A percentile compares a stretch with the other conserved stretches of the same genome.
Evolutionary conservation across 2,113 vertebrate species (phyloP).

Genomic region (Cavia porcellus): DNA sequence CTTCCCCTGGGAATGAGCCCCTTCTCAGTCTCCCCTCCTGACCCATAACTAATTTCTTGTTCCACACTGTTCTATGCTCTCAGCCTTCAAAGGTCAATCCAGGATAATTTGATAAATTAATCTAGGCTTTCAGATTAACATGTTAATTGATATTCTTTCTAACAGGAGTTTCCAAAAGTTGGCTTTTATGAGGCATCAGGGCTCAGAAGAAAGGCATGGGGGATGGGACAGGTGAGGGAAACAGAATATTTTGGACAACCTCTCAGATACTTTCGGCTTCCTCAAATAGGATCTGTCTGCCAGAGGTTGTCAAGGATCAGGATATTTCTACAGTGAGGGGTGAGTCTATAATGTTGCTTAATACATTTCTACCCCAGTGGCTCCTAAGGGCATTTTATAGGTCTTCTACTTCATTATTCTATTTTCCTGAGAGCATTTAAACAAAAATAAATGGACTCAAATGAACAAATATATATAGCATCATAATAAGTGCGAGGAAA

Average conservation of each 20-base stretch:
- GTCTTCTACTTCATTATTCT: not conserved
- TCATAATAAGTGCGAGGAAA: not conserved
- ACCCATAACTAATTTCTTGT: not conserved
- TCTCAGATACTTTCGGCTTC: not conserved
- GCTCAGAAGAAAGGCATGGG: not conserved
- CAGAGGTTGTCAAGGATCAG: not conserved
- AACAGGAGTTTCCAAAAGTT: conserved; percentile 1
- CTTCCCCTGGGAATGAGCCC: not conserved
- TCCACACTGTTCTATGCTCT: not conserved
- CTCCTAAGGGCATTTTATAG: not conserved
- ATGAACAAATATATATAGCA: not conserved
- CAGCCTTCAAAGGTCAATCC: conserved; percentile 30
- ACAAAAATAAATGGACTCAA: conserved; percentile 1
- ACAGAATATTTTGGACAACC: not conserved
- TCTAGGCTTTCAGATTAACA: conserved; percentile 27
- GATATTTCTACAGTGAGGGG: not conserved
- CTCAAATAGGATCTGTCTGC: not conserved
- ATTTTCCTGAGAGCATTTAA: conserved; percentile 36
- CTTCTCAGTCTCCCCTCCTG: not conserved
- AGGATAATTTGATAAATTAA: conserved; percentile 18
- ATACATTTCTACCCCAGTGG: not conserved
- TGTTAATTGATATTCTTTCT: not conserved
- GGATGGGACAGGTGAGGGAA: not conserved
- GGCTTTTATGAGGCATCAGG: not conserved
- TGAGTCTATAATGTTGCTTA: not conserved